These are phyloP conservation scores for Diaprepes abbreviatus DNA, from an alignment of 2,888 invertebrate species.

Conservation along the genomic window DNA sequence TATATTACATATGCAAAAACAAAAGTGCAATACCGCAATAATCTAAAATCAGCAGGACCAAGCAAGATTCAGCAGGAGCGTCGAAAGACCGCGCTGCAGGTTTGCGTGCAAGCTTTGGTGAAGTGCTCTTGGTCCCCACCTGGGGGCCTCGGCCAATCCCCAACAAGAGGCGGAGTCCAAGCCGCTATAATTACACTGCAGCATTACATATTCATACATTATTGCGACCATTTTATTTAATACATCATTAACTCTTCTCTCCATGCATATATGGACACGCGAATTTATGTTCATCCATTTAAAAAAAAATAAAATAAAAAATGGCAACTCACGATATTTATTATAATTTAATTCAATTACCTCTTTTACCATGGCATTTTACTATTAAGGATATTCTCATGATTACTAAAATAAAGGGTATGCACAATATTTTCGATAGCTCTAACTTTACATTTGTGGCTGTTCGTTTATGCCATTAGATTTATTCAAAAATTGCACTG, in stretches of 20 bases:
- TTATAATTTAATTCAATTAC: constrained; percentile 27
- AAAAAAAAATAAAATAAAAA: constrained; percentile 21
- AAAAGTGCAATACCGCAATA: constrained; percentile 18
- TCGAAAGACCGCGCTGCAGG: constrained; percentile 34
- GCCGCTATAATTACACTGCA: constrained; percentile 45
- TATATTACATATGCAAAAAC: constrained; percentile 17
- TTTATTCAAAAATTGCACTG: too few relatives aligned
- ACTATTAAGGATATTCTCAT: not conserved
- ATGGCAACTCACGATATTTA: constrained; percentile 12
- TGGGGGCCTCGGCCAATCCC: constrained; percentile 52
- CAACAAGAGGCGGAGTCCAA: constrained; percentile 43
- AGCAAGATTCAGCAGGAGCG: constrained; percentile 17
- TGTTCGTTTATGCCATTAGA: too few relatives aligned
- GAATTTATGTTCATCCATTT: constrained; percentile 29
- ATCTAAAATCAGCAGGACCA: constrained; percentile 23
- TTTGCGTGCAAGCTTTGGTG: constrained; percentile 42
- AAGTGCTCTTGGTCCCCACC: constrained; percentile 55
- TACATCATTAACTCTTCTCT: constrained; percentile 43
- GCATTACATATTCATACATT: constrained; percentile 49
- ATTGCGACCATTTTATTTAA: constrained; percentile 50
- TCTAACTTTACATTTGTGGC: too few relatives aligned
- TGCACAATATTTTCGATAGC: too few relatives aligned
- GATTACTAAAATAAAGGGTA: not conserved
- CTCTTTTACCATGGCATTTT: constrained; percentile 17
- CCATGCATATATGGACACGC: constrained; percentile 47